These are phyloP conservation scores for Bombus balteatus DNA, from an alignment of 1,140 invertebrate genomes.

Conservation along the genomic window DNA sequence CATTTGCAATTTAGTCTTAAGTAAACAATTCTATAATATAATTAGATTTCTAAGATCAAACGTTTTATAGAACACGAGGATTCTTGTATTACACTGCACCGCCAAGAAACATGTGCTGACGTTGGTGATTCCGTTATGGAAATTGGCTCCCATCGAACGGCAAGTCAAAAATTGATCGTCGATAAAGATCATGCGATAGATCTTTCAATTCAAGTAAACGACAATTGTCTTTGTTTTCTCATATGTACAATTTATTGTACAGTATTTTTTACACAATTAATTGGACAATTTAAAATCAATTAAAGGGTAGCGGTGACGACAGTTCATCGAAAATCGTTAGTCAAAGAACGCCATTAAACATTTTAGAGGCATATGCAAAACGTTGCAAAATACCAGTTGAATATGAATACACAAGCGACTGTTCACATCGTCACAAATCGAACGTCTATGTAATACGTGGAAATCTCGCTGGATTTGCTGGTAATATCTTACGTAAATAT, in stretches of 20 bases:
- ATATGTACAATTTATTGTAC: background rate
- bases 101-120: background rate
- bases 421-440: constrained; percentile 19
- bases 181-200: background rate
- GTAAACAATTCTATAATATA: background rate
- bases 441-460: constrained; percentile 56
- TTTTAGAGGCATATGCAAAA: constrained; percentile 55
- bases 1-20: background rate
- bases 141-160: background rate
- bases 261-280: background rate
- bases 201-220: constrained; percentile 3
- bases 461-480: constrained; percentile 50
- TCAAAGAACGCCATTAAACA: constrained; percentile 20
- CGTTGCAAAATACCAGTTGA: constrained; percentile 41
- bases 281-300: background rate
- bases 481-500: constrained; percentile 35
- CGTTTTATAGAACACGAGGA: background rate
- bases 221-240: too few relatives aligned
- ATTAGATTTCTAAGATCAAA: background rate
- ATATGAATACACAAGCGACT: constrained; percentile 24
- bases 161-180: background rate
- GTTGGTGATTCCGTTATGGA: background rate
- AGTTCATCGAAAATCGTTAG: background rate
- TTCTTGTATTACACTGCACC: constrained; percentile 24
- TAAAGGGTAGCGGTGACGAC: constrained; percentile 37